Percentiles rank a stretch among this genome's conserved stretches.
Evolutionary conservation across 1,140 invertebrate species (phyloP).

Genomic region (Rhyzopertha dominica): DNA sequence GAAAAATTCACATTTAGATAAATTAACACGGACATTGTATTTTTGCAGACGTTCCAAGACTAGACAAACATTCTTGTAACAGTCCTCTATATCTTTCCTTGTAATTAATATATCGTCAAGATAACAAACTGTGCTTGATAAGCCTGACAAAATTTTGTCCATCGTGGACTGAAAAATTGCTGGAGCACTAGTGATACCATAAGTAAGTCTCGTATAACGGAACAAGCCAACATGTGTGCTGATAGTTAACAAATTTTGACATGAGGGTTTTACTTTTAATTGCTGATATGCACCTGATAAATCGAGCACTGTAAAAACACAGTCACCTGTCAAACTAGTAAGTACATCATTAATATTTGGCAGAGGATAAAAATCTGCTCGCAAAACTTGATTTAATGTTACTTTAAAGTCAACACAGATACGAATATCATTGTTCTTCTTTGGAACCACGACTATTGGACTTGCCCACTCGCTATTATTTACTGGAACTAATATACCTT

Average conservation of each 20-base stretch:
- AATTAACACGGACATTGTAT: constrained; percentile 33
- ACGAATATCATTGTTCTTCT: constrained; percentile 41
- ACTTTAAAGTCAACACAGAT: constrained; percentile 49
- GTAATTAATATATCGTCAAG: constrained; percentile 40
- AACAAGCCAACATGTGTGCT: constrained; percentile 43
- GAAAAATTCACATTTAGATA: constrained; percentile 32
- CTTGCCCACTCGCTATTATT: constrained; percentile 29
- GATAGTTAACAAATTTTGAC: constrained; percentile 36
- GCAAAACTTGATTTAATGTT: constrained; percentile 40
- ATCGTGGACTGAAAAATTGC: constrained; percentile 38
- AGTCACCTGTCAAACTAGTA: constrained; percentile 33
- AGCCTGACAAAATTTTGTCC: constrained; percentile 30
- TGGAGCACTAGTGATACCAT: constrained; percentile 35
- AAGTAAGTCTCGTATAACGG: constrained; percentile 36
- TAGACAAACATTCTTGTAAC: constrained; percentile 22
- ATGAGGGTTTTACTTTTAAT: constrained; percentile 34
- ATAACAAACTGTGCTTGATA: constrained; percentile 30
- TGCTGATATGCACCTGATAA: constrained; percentile 44
- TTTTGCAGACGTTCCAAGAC: constrained; percentile 12
- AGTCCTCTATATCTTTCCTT: constrained; percentile 24
- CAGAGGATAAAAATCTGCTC: constrained; percentile 39
- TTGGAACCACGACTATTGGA: constrained; percentile 47
- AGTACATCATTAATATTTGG: constrained; percentile 38
- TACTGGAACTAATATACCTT: no score
- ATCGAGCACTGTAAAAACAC: constrained; percentile 41